These are phyloP conservation scores for Pseudococcus jackbeardsleyi DNA, from an alignment of 2,888 invertebrate species.

Conservation along the genomic window DNA sequence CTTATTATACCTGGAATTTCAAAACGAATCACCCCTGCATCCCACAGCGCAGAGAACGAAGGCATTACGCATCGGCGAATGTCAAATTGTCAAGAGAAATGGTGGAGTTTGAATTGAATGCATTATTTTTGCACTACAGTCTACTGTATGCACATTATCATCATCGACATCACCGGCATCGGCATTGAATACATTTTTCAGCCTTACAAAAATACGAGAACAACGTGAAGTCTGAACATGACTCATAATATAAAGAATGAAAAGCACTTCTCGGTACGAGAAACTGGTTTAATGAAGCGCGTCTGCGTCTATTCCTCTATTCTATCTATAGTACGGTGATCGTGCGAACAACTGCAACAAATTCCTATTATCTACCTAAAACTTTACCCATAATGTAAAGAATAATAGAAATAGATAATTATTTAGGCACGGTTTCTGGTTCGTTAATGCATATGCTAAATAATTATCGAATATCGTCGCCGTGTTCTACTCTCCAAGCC, in stretches of 20 bases:
- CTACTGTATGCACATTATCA: too few species aligned
- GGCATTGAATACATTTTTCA: neutral
- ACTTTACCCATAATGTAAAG: conserved; percentile 7
- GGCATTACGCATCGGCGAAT: too few species aligned
- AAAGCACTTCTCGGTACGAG: conserved; percentile 13
- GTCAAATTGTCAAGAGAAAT: too few species aligned
- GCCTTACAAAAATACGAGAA: neutral
- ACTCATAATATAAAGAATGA: conserved; percentile 33
- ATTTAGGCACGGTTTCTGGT: conserved; percentile 7
- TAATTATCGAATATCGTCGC: neutral
- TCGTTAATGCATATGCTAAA: neutral
- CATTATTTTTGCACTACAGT: too few species aligned
- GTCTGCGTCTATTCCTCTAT: neutral
- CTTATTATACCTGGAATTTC: too few species aligned
- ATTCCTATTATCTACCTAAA: neutral
- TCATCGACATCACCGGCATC: neutral
- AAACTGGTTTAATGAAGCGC: conserved; percentile 49
- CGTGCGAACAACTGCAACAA: conserved; percentile 18
- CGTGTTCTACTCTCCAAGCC: neutral
- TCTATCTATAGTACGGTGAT: neutral
- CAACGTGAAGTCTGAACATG: neutral
- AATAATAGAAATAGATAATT: conserved; percentile 20
- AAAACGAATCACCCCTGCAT: too few species aligned
- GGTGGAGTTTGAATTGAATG: too few species aligned
- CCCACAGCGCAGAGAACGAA: too few species aligned